Base-by-base conservation (phyloP, 2,888 invertebrate species). In the Drosophila mimetica region DNA sequence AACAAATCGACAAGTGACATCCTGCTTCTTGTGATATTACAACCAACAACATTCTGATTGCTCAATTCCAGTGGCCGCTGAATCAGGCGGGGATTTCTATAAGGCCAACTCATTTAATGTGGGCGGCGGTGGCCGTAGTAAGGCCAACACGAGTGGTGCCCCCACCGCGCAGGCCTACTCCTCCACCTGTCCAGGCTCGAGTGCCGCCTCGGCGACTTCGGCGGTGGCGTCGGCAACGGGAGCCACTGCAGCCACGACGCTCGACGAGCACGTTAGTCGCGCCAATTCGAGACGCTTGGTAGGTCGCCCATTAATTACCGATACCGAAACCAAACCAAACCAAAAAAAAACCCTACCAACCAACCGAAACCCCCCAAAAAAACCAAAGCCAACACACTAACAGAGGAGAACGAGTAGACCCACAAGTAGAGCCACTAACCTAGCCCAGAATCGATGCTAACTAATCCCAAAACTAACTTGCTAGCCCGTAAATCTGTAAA, bases 71-170 rank as follows among this genome's bases (percentile, higher is more conserved):
- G 95, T 95, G 95, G 95, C 95, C 94, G 95, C 95, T 93, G 95
- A 95, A 94, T 95, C 95, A 93, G 94, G 94, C 93, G 93, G 93
- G 94, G 96, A 96, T 94, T 95, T 94, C 96, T 96, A 95, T 96
- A 96, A 96, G 95, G 94, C 94, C 94, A 95, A 93, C 94, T 93
- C 93, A 94, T 95, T 93, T 95, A 95, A 94, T 83, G 90, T 92
- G 93, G 93, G 80, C 79, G 65, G 92, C 92, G 91, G 90, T 92
- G 91, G 93, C 74, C 83, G 93, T 94, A 94, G 92, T 94, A 94
- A 92, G 94, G 78, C 75, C 75, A 60, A 69, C 58, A 73, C 86
- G 76, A 84, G 78, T 82, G 80, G 79, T 82, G 80, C 80, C 71
- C 80, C 60, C 83, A 88, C 75, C 80, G 70, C 82, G 67, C 61